Evolutionary conservation across 1,140 invertebrate genomes (phyloP).

Genomic region (Drosophila gunungcola): DNA sequence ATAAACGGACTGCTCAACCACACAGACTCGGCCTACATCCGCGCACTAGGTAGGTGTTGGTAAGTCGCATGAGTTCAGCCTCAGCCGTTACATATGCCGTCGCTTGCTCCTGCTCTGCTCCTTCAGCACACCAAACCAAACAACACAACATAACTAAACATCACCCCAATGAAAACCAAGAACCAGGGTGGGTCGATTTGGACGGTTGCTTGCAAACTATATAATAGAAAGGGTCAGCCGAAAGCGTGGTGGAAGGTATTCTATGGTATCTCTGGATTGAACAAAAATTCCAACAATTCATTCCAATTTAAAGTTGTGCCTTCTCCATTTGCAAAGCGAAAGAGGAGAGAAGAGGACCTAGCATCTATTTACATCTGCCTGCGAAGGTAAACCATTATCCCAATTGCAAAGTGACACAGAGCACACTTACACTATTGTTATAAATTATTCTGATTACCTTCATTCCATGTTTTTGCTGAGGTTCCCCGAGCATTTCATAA

Average conservation of each 20-base stretch:
- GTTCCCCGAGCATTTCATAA: background rate
- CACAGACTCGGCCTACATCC: slow-evolving; percentile 98
- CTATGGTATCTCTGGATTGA: background rate
- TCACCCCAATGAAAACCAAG: slow-evolving; percentile 2
- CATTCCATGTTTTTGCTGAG: background rate
- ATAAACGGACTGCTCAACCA: slow-evolving; percentile 97
- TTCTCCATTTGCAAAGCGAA: background rate
- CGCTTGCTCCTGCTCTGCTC: slow-evolving; percentile 78
- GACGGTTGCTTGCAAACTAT: background rate
- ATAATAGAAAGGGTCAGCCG: background rate
- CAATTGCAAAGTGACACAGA: background rate
- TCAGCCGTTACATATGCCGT: slow-evolving; percentile 66
- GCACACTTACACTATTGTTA: background rate
- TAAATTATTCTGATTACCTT: background rate
- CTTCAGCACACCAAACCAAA: slow-evolving; percentile 23
- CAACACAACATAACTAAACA: background rate
- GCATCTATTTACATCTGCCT: slow-evolving; percentile 9
- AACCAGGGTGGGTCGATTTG: slow-evolving; percentile 26
- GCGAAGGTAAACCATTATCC: slow-evolving; percentile 2
- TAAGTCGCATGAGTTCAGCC: slow-evolving; percentile 90
- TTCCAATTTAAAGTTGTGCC: slow-evolving; percentile 5
- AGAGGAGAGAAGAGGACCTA: background rate
- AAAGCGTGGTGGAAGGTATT: slow-evolving; percentile 7
- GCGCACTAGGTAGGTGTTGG: slow-evolving; percentile 99
- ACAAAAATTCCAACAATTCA: slow-evolving; percentile 3